Percentiles rank a stretch among this genome's conserved stretches.
These are phyloP conservation scores for Cantharis lateralis DNA, from an alignment of 2,888 invertebrate genomes.

Conservation along the genomic window DNA sequence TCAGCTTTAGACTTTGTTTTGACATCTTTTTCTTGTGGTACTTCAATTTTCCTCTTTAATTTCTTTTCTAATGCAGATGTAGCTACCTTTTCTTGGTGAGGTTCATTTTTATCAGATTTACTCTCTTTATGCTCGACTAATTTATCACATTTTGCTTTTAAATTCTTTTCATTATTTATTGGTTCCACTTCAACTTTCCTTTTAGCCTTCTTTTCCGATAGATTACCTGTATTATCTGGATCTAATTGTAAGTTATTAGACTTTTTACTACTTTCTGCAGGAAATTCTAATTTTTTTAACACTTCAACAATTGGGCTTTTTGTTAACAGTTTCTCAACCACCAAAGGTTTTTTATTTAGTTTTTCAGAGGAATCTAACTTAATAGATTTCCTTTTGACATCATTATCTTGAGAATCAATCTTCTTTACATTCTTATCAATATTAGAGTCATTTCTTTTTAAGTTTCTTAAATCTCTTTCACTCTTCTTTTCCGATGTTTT, in stretches of 20 bases:
- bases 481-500: constrained; percentile 1
- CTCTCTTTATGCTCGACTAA: neutral
- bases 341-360: constrained; percentile 6
- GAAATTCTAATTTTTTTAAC: neutral
- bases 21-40: constrained; percentile 7
- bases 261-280: neutral
- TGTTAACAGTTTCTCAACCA: constrained; percentile 21
- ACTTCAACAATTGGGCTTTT: constrained; percentile 39
- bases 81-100: neutral
- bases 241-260: neutral
- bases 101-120: neutral
- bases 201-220: neutral
- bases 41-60: constrained; percentile 19
- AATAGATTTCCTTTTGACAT: neutral
- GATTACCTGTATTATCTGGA: neutral
- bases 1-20: constrained; percentile 14
- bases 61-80: constrained; percentile 3
- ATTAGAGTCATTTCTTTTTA: neutral
- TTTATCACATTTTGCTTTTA: constrained; percentile 2
- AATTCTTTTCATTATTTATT: neutral
- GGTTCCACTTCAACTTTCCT: neutral
- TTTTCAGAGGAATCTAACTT: neutral
- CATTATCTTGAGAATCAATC: neutral
- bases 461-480: neutral
- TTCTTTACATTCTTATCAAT: neutral